Evolutionary conservation across 2,113 vertebrate genomes (phyloP).

Genomic region (Bettongia penicillata): DNA sequence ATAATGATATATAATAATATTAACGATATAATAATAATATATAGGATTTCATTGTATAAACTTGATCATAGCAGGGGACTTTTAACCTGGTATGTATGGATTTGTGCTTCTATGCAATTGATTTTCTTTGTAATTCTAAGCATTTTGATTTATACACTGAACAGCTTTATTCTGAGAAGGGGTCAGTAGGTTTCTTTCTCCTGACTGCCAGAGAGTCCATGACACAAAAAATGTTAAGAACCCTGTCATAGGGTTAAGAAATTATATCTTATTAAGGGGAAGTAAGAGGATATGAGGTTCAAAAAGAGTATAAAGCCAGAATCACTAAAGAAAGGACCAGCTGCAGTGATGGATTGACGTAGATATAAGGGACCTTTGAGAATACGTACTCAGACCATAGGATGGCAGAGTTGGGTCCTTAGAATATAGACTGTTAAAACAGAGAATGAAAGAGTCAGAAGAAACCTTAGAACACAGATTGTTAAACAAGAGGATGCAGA

Average conservation of each 20-base stretch:
- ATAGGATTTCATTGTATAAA: neutral
- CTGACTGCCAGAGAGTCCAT: neutral
- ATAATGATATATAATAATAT: neutral
- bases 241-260: neutral
- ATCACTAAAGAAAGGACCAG: neutral
- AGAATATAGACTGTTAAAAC: neutral
- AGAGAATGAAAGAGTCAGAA: neutral
- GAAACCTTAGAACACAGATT: neutral
- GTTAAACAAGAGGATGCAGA: neutral
- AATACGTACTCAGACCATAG: neutral
- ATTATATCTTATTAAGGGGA: neutral
- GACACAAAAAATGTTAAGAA: neutral
- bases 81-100: neutral
- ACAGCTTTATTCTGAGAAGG: neutral
- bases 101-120: neutral
- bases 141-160: neutral
- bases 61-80: neutral
- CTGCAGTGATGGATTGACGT: neutral
- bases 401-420: no score
- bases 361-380: neutral
- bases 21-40: neutral
- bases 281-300: neutral
- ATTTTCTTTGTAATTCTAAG: neutral
- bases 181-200: neutral
- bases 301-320: neutral